Evolutionary conservation across 2,888 invertebrate species (phyloP).

Genomic region (Orchestes rusci): DNA sequence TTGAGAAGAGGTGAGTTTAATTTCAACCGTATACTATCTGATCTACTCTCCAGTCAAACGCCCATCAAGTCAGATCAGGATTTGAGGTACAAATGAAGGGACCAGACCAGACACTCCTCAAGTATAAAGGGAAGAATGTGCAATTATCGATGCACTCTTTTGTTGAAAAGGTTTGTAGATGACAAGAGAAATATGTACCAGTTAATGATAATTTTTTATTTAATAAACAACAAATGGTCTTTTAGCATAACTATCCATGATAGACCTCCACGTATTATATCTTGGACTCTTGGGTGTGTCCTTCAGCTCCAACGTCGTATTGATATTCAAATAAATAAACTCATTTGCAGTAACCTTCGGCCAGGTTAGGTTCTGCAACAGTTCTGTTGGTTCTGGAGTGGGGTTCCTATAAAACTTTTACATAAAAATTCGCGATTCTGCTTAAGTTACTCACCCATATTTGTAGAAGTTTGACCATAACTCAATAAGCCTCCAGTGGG

Average conservation of each 20-base stretch:
- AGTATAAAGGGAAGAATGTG: too few species aligned
- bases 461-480: constrained; percentile 22
- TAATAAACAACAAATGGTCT: constrained; percentile 18
- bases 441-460: constrained; percentile 15
- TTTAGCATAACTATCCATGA: constrained; percentile 17
- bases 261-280: constrained; percentile 16
- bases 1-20: too few species aligned
- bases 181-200: too few species aligned
- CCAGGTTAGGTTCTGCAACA: constrained; percentile 23
- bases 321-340: constrained; percentile 21
- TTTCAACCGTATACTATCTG: too few species aligned
- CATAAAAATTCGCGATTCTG: too few species aligned
- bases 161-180: too few species aligned
- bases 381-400: constrained; percentile 17
- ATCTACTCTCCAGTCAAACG: too few species aligned
- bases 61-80: too few species aligned
- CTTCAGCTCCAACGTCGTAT: constrained; percentile 17
- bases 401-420: constrained; percentile 21
- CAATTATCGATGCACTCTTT: too few species aligned
- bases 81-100: too few species aligned
- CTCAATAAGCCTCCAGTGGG: constrained; percentile 21
- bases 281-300: constrained; percentile 14
- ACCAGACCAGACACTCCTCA: too few species aligned
- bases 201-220: too few species aligned
- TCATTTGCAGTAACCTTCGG: constrained; percentile 15